These are phyloP conservation scores for Tigriopus japonicus DNA, from an alignment of 1,140 invertebrate species.

Conservation along the genomic window DNA sequence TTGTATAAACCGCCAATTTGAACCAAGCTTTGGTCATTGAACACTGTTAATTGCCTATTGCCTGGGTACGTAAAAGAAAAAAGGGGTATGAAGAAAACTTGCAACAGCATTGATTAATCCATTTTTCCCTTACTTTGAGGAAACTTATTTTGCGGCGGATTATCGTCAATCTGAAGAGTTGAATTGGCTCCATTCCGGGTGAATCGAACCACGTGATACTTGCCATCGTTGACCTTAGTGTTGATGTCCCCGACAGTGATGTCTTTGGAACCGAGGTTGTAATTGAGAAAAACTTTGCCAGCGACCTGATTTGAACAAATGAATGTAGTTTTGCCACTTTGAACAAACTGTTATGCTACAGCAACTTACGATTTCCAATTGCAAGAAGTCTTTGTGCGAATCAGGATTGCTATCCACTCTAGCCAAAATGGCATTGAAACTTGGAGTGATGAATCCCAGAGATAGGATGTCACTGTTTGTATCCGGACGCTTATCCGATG, in stretches of 20 bases:
- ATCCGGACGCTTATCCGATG: constrained; percentile 56
- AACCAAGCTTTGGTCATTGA: constrained; percentile 3
- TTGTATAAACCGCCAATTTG: not conserved
- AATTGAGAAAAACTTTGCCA: constrained; percentile 9
- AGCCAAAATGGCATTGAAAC: constrained; percentile 55
- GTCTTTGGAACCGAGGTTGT: constrained; percentile 8
- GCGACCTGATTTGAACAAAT: not conserved
- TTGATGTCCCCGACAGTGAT: constrained; percentile 7
- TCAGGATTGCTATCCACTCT: constrained; percentile 54
- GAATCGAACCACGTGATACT: constrained; percentile 79
- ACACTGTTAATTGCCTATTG: constrained; percentile 8
- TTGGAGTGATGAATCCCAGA: constrained; percentile 63
- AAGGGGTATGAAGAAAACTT: not conserved
- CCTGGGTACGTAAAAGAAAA: not conserved
- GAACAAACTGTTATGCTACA: not conserved
- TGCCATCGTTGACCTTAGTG: constrained; percentile 73
- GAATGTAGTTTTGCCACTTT: no score
- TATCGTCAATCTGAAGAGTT: constrained; percentile 72
- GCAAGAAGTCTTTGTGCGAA: constrained; percentile 75
- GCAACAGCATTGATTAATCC: not conserved
- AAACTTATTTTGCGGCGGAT: not conserved
- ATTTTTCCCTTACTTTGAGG: constrained; percentile 1
- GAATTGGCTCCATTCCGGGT: constrained; percentile 69
- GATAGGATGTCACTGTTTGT: constrained; percentile 71
- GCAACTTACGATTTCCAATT: constrained; percentile 67